Evolutionary conservation across 2,888 invertebrate species (phyloP).

Genomic region (Chrysotoxum bicinctum): DNA sequence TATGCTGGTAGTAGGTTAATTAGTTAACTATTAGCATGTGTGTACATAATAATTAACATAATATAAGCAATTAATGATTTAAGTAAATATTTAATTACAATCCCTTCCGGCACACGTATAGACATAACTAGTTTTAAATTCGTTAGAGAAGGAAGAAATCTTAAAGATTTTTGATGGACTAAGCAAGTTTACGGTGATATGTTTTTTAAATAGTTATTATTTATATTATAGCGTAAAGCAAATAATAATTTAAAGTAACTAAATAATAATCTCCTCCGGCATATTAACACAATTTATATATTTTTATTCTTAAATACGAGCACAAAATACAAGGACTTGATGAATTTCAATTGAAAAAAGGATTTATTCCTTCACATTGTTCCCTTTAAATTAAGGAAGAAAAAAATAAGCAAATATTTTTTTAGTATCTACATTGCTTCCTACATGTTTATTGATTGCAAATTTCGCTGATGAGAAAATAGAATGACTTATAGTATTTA

Average conservation of each 20-base stretch:
- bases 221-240: background rate
- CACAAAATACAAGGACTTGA: background rate
- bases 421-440: constrained; percentile 16
- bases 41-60: background rate
- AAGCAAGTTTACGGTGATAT: background rate
- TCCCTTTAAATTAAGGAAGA: background rate
- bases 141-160: background rate
- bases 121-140: background rate
- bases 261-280: background rate
- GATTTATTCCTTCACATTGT: background rate
- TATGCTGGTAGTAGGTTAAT: background rate
- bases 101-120: background rate
- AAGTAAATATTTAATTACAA: background rate
- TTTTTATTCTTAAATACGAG: background rate
- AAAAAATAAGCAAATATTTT: constrained; percentile 1
- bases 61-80: background rate
- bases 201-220: background rate
- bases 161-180: background rate
- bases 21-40: background rate
- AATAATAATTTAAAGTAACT: background rate
- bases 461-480: constrained; percentile 34
- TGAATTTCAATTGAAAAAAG: background rate
- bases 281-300: background rate
- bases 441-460: constrained; percentile 55
- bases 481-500: constrained; percentile 18